Percentiles rank a stretch among this genome's conserved stretches.
phyloP scores from a whole-genome alignment of 2,888 invertebrate genomes.

The Sinohyriopsis cumingii region DNA sequence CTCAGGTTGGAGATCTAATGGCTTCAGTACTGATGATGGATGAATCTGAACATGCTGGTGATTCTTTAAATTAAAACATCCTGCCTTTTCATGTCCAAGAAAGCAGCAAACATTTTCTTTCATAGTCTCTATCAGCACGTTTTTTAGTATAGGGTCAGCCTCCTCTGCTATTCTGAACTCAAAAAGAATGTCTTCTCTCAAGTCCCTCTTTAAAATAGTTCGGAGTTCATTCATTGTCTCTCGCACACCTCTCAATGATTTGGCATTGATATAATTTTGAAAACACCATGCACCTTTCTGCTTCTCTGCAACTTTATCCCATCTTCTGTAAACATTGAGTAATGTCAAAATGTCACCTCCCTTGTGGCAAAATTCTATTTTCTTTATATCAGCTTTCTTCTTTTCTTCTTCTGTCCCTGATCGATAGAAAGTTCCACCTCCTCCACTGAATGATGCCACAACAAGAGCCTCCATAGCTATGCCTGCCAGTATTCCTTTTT shows the following conservation, averaged over 20 bases:
- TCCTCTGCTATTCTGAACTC: slow-evolving; percentile 26
- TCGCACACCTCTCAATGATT: slow-evolving; percentile 56
- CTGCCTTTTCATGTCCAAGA: slow-evolving; percentile 57
- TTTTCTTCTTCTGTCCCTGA: slow-evolving; percentile 46
- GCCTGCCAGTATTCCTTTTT: slow-evolving; percentile 33
- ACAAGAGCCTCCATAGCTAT: slow-evolving; percentile 52
- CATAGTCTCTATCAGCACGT: slow-evolving; percentile 52
- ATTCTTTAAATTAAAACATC: slow-evolving; percentile 47
- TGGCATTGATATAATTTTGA: slow-evolving; percentile 67
- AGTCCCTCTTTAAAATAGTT: slow-evolving; percentile 46
- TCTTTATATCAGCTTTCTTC: slow-evolving; percentile 44
- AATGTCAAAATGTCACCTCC: slow-evolving; percentile 57
- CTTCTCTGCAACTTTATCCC: slow-evolving; percentile 47
- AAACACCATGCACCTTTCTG: slow-evolving; percentile 62
- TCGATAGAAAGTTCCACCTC: slow-evolving; percentile 58
- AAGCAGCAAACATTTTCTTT: slow-evolving; percentile 52
- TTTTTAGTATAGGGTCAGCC: slow-evolving; percentile 32
- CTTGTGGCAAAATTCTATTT: slow-evolving; percentile 48
- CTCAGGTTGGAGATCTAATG: slow-evolving; percentile 43
- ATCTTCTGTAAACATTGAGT: slow-evolving; percentile 50
- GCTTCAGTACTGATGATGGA: slow-evolving; percentile 56
- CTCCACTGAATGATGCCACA: slow-evolving; percentile 50
- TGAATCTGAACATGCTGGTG: slow-evolving; percentile 53
- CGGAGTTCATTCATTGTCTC: slow-evolving; percentile 53
- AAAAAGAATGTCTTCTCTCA: slow-evolving; percentile 25